Conservation (phyloP, 2,797 vertebrate genomes). For the Hyperoplus lanceolatus region DNA sequence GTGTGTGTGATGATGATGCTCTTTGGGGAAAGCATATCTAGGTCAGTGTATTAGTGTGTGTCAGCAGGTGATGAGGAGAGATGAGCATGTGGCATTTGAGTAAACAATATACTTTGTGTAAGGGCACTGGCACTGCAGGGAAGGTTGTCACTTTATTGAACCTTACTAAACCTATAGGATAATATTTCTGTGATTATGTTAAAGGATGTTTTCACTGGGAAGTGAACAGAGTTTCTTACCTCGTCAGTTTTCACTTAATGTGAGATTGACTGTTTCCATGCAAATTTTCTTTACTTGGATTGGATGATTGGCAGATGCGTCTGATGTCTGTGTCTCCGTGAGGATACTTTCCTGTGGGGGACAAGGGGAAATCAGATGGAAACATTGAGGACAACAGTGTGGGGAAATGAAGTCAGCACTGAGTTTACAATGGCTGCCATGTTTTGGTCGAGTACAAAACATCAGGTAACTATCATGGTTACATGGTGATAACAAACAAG, state of each 20-base stretch:
- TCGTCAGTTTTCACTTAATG: neutral
- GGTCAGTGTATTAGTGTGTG: conserved; percentile 44
- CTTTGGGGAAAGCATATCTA: conserved; percentile 26
- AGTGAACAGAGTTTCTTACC: neutral
- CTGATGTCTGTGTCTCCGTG: too few relatives aligned
- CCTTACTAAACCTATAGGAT: neutral
- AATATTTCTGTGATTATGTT: neutral
- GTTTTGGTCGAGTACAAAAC: neutral
- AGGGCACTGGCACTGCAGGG: neutral
- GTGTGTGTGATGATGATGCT: conserved; percentile 31
- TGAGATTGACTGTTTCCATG: neutral
- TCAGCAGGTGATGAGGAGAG: conserved; percentile 41
- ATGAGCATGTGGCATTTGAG: conserved; percentile 22
- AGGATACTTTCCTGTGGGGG: neutral
- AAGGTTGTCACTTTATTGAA: neutral
- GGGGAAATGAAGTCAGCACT: neutral
- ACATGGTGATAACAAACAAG: neutral
- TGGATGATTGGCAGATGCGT: neutral
- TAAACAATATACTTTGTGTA: neutral
- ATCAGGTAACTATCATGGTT: neutral
- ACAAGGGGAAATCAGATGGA: neutral
- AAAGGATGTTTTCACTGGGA: neutral
- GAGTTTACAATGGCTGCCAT: neutral
- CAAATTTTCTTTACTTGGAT: neutral
- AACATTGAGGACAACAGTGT: neutral